Conservation (phyloP, 2,797 vertebrate genomes). For the Dendrocincla tyrannina region DNA sequence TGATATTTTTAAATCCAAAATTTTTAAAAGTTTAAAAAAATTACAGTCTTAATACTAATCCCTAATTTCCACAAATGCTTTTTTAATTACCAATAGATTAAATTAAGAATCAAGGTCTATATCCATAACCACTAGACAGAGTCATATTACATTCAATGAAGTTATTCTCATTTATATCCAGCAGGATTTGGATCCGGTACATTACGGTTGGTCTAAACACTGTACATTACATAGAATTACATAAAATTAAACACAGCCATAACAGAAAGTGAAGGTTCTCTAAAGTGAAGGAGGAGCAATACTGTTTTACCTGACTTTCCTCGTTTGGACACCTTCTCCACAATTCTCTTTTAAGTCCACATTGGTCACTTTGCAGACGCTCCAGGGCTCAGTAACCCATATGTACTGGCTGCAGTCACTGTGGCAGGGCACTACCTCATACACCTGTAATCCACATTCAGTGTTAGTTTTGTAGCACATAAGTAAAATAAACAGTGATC, state of each 20-base stretch:
- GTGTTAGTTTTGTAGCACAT: not conserved
- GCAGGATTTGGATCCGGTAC: not conserved
- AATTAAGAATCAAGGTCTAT: not conserved
- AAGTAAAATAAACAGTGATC: not conserved
- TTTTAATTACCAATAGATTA: not conserved
- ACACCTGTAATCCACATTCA: slow-evolving; percentile 83
- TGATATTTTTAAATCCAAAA: not conserved
- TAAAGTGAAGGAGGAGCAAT: not conserved
- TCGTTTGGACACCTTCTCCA: slow-evolving; percentile 93
- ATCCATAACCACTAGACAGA: not conserved
- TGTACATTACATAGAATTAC: not conserved
- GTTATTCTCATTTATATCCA: not conserved
- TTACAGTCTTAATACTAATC: not conserved
- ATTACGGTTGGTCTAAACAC: not conserved
- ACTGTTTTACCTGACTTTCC: slow-evolving; percentile 90
- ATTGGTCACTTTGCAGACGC: slow-evolving; percentile 93
- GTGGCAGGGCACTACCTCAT: slow-evolving; percentile 95
- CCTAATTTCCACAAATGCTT: not conserved
- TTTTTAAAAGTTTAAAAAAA: not conserved
- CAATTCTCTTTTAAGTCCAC: slow-evolving; percentile 94
- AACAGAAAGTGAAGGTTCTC: not conserved
- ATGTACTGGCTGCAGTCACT: slow-evolving; percentile 95
- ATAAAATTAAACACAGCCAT: not conserved
- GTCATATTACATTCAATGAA: not conserved
- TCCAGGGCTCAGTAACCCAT: slow-evolving; percentile 96